These are phyloP conservation scores for Athripsodes cinereus DNA, from an alignment of 2,888 invertebrate genomes.

Conservation along the genomic window DNA sequence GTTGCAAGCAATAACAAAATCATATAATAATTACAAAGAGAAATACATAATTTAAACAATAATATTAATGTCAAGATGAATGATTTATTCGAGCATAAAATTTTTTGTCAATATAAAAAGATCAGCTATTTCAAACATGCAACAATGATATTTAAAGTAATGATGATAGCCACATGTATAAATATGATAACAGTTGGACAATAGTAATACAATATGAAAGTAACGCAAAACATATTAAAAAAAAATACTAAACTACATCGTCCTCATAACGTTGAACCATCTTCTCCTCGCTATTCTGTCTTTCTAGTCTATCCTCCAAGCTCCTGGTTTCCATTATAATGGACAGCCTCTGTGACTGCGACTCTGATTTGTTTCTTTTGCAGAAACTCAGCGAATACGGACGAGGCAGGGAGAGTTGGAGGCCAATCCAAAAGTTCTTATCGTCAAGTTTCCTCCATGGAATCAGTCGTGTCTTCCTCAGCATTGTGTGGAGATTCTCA, in stretches of 20 bases:
- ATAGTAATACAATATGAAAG: too few species aligned
- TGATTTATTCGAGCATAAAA: too few species aligned
- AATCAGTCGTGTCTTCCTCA: conserved; percentile 45
- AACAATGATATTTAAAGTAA: too few species aligned
- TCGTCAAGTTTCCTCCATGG: conserved; percentile 51
- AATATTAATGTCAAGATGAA: too few species aligned
- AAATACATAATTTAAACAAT: too few species aligned
- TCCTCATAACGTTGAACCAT: neutral
- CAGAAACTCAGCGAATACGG: conserved; percentile 33
- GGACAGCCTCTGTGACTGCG: neutral
- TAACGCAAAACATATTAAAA: too few species aligned
- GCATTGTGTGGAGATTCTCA: conserved; percentile 43
- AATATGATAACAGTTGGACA: too few species aligned
- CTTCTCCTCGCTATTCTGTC: neutral
- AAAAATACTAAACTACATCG: neutral
- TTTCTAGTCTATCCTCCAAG: neutral
- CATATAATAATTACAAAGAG: too few species aligned
- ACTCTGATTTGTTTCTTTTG: neutral
- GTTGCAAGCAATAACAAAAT: too few species aligned
- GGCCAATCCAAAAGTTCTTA: conserved; percentile 58
- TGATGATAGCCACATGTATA: too few species aligned
- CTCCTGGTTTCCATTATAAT: neutral
- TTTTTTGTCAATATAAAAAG: too few species aligned
- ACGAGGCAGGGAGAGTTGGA: conserved; percentile 59
- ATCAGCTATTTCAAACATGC: too few species aligned